Base-by-base conservation (phyloP, 2,113 vertebrate genomes). In the Osmerus eperlanus region DNA sequence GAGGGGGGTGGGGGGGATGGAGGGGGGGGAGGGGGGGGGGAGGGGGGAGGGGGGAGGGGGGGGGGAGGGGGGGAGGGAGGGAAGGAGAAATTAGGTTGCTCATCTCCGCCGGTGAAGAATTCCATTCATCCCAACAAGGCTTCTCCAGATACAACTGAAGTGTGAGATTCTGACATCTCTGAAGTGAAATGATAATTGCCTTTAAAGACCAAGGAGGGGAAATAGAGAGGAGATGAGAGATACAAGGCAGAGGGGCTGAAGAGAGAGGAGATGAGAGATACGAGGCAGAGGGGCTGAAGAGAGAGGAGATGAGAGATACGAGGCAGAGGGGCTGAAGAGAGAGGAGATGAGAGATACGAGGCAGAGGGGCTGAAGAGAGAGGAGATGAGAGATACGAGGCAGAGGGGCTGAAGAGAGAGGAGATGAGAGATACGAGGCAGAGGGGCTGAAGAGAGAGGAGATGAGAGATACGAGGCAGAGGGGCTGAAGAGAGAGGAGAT, bases 391-490 rank as follows among this genome's bases (percentile, higher is more conserved):
- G n/a, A n/a, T n/a, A n/a, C n/a, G n/a, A n/a, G n/a, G n/a, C n/a
- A n/a, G n/a, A n/a, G 85, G 75, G 86, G 89, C 85, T 87, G 87
- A 93, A 92, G 89, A 84, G 89, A 90, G 82, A 73, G 65, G 81
- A 87, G 87, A 94, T 90, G 78, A 92, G 91, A 93, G 91, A 89
- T 89, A 92, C 94, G 94, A 89, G 87, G 91, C 88, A 86, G n/a
- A n/a, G n/a, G n/a, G n/a, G n/a, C n/a, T n/a, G n/a, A n/a, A n/a
- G n/a, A 86, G 79, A 83, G 82, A 73, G 65, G 81, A 87, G 87
- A 94, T 90, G 78, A 92, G 91, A 93, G 91, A 89, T 89, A 92
- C 94, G 94, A 89, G 87, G 91, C 88, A 86, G n/a, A n/a, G n/a
- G n/a, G n/a, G n/a, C n/a, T n/a, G n/a, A n/a, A n/a, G n/a, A 86